Conservation (phyloP, 1,140 invertebrate species). For the Conus ventricosus region DNA sequence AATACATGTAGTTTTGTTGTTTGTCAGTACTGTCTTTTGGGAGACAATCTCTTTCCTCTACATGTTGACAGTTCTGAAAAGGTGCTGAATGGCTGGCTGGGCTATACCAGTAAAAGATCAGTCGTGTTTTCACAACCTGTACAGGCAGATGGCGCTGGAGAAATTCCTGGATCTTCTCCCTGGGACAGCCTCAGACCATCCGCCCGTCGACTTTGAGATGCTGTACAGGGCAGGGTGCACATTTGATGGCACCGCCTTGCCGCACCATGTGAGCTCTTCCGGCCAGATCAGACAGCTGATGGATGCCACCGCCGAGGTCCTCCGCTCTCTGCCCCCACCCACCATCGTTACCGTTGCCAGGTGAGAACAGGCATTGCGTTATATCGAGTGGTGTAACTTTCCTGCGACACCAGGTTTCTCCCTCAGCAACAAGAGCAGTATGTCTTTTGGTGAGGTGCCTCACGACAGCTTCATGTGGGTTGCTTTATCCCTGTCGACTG, state of each 20-base stretch:
- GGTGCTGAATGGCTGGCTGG: too few relatives aligned
- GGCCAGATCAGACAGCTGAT: constrained; percentile 83
- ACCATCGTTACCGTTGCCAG: constrained; percentile 85
- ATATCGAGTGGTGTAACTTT: background rate
- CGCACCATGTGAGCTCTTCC: constrained; percentile 85
- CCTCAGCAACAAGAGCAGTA: background rate
- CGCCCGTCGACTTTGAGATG: constrained; percentile 80
- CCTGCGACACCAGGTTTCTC: background rate
- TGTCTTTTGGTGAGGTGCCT: background rate
- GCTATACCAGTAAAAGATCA: too few relatives aligned
- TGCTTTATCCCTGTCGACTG: too few relatives aligned
- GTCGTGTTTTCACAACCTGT: too few relatives aligned
- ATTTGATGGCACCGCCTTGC: constrained; percentile 85
- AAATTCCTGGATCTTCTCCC: background rate
- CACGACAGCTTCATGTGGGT: too few relatives aligned
- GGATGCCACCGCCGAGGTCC: constrained; percentile 78
- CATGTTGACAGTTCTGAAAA: too few relatives aligned
- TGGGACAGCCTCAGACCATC: background rate
- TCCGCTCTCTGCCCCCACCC: constrained; percentile 82
- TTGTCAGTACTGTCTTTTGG: too few relatives aligned
- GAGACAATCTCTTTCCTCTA: too few relatives aligned
- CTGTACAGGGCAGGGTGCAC: constrained; percentile 90
- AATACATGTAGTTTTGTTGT: too few relatives aligned
- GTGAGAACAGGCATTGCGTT: constrained; percentile 48
- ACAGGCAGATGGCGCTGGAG: constrained; percentile 22